Conservation (phyloP, 2,888 invertebrate species). For the Agrochola lychnidis region DNA sequence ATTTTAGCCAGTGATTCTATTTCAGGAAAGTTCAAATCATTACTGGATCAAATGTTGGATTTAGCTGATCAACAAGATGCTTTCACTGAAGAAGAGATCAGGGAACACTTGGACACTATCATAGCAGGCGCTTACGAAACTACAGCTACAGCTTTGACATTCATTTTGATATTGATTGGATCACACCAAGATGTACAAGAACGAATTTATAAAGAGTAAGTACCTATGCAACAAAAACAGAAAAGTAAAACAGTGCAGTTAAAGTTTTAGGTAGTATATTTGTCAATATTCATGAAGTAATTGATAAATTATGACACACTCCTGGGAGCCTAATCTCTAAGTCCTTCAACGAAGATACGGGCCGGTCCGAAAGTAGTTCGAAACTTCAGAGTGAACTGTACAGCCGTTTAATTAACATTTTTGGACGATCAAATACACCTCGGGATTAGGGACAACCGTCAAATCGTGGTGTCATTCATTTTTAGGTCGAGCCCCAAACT, state of each 20-base stretch:
- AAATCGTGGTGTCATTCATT: too few relatives aligned
- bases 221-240: background rate
- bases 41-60: constrained; percentile 42
- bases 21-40: constrained; percentile 39
- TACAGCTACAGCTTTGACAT: constrained; percentile 16
- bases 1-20: background rate
- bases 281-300: too few relatives aligned
- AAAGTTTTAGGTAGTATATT: too few relatives aligned
- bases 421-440: too few relatives aligned
- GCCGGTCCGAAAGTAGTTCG: too few relatives aligned
- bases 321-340: too few relatives aligned
- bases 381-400: too few relatives aligned
- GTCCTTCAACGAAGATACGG: too few relatives aligned
- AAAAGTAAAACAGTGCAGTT: background rate
- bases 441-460: too few relatives aligned
- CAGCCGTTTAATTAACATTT: too few relatives aligned
- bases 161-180: constrained; percentile 35
- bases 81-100: constrained; percentile 43
- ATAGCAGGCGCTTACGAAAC: constrained; percentile 44
- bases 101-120: constrained; percentile 44
- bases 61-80: constrained; percentile 6
- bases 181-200: constrained; percentile 36
- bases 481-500: too few relatives aligned
- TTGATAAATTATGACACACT: too few relatives aligned
- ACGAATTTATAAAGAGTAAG: constrained; percentile 49